Evolutionary conservation across 2,113 vertebrate genomes (phyloP).

Genomic region (Gavia stellata): DNA sequence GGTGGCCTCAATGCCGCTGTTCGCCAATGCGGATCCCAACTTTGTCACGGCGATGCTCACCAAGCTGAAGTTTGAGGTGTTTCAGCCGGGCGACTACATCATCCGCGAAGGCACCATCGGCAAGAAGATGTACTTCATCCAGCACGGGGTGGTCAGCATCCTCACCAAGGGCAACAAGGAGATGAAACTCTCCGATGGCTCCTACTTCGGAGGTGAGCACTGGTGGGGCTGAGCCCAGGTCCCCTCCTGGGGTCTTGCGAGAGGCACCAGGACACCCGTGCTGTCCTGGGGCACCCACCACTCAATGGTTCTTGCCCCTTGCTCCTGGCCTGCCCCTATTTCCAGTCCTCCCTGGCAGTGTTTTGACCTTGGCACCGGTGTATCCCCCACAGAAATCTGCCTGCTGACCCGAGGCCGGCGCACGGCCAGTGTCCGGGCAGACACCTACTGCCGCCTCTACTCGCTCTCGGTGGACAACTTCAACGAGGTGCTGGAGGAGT

Average conservation of each 20-base stretch:
- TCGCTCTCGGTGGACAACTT: slow-evolving; percentile 87
- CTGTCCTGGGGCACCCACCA: neutral
- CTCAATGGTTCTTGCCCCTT: fast-evolving
- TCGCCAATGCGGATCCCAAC: slow-evolving; percentile 96
- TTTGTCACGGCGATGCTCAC: slow-evolving; percentile 97
- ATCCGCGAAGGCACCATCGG: slow-evolving; percentile 94
- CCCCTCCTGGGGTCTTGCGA: fast-evolving
- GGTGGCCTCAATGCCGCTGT: slow-evolving; percentile 96
- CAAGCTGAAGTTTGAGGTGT: slow-evolving; percentile 96
- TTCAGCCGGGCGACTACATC: slow-evolving; percentile 93
- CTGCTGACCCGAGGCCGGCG: slow-evolving; percentile 91
- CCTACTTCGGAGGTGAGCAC: slow-evolving; percentile 90
- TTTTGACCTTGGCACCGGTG: neutral
- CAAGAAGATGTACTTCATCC: slow-evolving; percentile 99
- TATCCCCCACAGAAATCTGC: slow-evolving; percentile 83
- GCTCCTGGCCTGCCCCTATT: neutral
- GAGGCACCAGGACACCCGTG: fast-evolving
- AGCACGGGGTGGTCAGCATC: slow-evolving; percentile 91
- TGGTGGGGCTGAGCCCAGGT: neutral
- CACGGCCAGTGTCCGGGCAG: slow-evolving; percentile 89
- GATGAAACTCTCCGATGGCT: slow-evolving; percentile 94
- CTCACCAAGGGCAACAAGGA: slow-evolving; percentile 92
- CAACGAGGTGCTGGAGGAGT: slow-evolving; percentile 97
- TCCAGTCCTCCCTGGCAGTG: fast-evolving
- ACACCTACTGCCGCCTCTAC: slow-evolving; percentile 96